A percentile compares a stretch with the other conserved stretches of the same genome.
Evolutionary conservation across 37 sponge, comb jelly and placozoan species (phyloP).

Genomic region (Oopsacas minuta): DNA sequence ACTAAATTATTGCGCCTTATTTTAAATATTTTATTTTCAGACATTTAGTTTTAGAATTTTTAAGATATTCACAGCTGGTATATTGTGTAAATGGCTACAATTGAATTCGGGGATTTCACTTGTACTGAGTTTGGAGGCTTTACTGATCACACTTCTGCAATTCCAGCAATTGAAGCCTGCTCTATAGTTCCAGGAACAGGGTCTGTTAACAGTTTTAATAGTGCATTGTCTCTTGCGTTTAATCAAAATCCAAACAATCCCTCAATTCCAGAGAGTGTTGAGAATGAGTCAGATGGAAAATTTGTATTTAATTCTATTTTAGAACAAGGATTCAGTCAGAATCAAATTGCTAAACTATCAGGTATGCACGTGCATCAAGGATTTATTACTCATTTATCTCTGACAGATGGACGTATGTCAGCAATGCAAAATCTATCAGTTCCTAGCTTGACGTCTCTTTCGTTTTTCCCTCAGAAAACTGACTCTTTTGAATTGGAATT

Average conservation of each 20-base stretch:
- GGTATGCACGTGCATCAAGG: background rate
- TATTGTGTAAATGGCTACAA: background rate
- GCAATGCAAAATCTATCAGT: background rate
- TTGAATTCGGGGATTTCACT: background rate
- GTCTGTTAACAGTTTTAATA: background rate
- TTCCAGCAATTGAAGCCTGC: background rate
- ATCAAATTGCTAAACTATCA: background rate
- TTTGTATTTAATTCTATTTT: background rate
- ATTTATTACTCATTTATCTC: background rate
- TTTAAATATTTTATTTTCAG: background rate
- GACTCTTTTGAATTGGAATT: conserved; percentile 13
- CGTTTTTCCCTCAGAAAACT: background rate
- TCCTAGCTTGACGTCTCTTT: background rate
- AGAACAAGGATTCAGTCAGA: conserved; percentile 13
- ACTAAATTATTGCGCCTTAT: too few species aligned
- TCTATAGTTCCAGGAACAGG: background rate
- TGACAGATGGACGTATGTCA: background rate
- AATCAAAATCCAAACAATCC: background rate
- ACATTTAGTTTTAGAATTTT: background rate
- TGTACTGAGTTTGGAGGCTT: conserved; percentile 13
- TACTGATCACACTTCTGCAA: conserved; percentile 6
- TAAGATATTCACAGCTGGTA: background rate
- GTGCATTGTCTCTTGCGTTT: background rate
- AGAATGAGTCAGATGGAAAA: background rate
- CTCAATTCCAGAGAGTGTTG: background rate